Base-by-base conservation (phyloP, 2,888 invertebrate genomes). In the Phengaris arion region DNA sequence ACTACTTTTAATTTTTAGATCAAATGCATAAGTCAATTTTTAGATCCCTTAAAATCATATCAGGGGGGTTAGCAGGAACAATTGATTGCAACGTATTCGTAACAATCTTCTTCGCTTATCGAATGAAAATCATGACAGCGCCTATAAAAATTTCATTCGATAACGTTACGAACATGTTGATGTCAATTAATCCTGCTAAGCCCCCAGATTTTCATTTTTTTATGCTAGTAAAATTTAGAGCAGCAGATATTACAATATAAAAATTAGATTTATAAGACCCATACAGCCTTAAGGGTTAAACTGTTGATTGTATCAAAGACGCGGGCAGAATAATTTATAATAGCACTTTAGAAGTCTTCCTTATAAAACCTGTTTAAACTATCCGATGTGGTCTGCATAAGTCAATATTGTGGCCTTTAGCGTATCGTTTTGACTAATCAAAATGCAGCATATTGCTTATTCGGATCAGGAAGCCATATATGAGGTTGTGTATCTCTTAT, bases 311-410 rank as follows among this genome's bases (percentile, higher is more conserved):
- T 59, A 59, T 69, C 69, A 46, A 69, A 69, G 46, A 48, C 48
- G 69, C 15, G 46, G 12, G n/a, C 15, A 15, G 69, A 48, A 69
- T 69, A 48, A 69, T 69, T 69, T 48, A 69, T 69, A 69, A 69
- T 48, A 48, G 48, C 48, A 10, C 13, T 9, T 35, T 12, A 45
- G n/a, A 15, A 69, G 46, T 9, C 69, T 46, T 69, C 69, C 48
- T n/a, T 68, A 68, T n/a, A 48, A 13, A 69, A 48, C 46, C 69
- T 48, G 15, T 48, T 22, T 15, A n/a, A 69, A 4, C 35, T 2
- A 35, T 13, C 48, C n/a, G 8, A 48, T 48, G 69, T 69, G 69
- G 69, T n/a, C 48, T 15, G 46, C 69, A 69, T 69, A 69, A 69
- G 69, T 69, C 69, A 69, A 48, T 69, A 48, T n/a, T 15, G 22